phyloP scores from a whole-genome alignment of 2,113 vertebrate genomes.

The Anhinga rufa region DNA sequence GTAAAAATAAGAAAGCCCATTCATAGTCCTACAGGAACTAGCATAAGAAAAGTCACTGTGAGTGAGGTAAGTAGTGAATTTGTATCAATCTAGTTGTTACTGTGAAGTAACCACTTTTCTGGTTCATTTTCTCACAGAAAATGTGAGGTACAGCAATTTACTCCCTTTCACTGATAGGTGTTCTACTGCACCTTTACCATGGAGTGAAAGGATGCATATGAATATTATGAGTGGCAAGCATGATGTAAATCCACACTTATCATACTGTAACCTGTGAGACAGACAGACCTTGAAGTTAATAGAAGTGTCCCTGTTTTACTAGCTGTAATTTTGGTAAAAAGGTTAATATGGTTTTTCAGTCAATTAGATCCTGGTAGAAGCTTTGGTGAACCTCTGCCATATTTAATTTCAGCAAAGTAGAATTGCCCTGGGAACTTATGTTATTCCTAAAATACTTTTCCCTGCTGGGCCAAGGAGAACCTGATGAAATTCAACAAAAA shows the following conservation, averaged over 20 bases:
- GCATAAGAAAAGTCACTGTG: not conserved
- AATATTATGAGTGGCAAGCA: rapidly evolving
- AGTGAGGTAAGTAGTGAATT: not conserved
- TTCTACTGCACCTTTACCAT: not conserved
- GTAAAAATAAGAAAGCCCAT: not conserved
- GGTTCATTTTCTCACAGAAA: not conserved
- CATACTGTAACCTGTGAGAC: not conserved
- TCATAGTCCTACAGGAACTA: not conserved
- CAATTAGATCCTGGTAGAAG: not conserved
- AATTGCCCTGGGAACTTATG: not conserved
- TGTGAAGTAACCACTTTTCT: not conserved
- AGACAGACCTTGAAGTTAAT: not conserved
- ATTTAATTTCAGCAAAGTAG: not conserved
- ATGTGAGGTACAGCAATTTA: not conserved
- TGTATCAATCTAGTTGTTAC: not conserved
- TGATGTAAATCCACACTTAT: not conserved
- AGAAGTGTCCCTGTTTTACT: not conserved
- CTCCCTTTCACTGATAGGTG: not conserved
- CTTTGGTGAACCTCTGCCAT: not conserved
- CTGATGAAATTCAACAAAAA: too few relatives aligned
- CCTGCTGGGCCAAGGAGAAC: too few relatives aligned
- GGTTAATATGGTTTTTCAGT: not conserved
- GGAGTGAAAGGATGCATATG: not conserved
- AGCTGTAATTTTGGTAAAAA: not conserved
- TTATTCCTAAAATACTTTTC: not conserved